Evolutionary conservation across 2,888 invertebrate species (phyloP).

Genomic region (Cantharis lateralis): DNA sequence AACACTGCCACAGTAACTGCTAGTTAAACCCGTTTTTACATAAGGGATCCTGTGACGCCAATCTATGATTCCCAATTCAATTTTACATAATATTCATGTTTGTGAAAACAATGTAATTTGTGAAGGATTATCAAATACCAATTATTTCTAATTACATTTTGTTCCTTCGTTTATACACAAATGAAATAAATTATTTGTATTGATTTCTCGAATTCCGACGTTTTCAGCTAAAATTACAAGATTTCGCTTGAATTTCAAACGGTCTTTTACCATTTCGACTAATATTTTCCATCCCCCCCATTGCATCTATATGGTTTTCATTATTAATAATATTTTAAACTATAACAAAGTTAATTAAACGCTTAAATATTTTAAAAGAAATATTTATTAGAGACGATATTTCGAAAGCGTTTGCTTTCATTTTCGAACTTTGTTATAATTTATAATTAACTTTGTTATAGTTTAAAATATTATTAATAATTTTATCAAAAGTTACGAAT

Average conservation of each 20-base stretch:
- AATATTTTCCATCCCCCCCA: not conserved
- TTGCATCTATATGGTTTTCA: not conserved
- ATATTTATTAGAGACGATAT: too few relatives aligned
- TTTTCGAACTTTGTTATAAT: too few relatives aligned
- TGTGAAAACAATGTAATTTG: not conserved
- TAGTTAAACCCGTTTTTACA: conserved; percentile 11
- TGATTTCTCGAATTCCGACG: not conserved
- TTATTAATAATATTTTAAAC: too few relatives aligned
- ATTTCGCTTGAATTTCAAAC: not conserved
- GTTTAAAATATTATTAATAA: too few relatives aligned
- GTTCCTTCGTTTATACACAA: not conserved
- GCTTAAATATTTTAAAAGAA: too few relatives aligned
- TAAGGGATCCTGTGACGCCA: not conserved
- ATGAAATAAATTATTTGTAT: not conserved
- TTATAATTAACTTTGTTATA: too few relatives aligned
- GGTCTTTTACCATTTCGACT: not conserved
- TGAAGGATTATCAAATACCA: not conserved
- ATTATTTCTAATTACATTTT: not conserved
- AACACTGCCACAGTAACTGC: conserved; percentile 43
- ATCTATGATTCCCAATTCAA: not conserved
- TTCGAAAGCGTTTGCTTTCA: too few relatives aligned
- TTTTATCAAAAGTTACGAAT: too few relatives aligned
- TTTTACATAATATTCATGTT: not conserved
- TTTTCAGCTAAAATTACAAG: not conserved
- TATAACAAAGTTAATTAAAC: too few relatives aligned